A percentile compares a stretch with the other conserved stretches of the same genome.
Evolutionary conservation across 1,140 invertebrate species (phyloP).

Genomic region (Cydia strobilella): DNA sequence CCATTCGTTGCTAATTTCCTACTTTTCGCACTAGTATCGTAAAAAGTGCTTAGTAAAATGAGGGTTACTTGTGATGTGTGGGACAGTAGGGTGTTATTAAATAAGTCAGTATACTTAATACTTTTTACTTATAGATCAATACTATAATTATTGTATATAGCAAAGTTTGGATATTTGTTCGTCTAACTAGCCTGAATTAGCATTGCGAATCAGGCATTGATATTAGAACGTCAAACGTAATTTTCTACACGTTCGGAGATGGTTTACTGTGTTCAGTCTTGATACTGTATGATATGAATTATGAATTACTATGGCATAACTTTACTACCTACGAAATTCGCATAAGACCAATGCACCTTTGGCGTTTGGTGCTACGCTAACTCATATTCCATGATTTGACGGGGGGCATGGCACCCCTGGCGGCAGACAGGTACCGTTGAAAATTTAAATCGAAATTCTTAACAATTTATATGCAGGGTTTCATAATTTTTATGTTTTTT

Average conservation of each 20-base stretch:
- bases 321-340: neutral
- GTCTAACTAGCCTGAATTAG: too few relatives aligned
- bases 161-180: too few relatives aligned
- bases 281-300: neutral
- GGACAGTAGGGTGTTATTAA: too few relatives aligned
- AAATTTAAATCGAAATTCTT: conserved; percentile 17
- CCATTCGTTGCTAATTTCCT: too few relatives aligned
- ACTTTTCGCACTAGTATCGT: too few relatives aligned
- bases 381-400: conserved; percentile 37
- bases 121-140: too few relatives aligned
- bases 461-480: neutral
- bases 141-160: too few relatives aligned
- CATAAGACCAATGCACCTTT: neutral
- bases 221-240: neutral
- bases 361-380: conserved; percentile 32
- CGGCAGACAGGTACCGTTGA: neutral
- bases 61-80: too few relatives aligned
- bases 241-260: neutral
- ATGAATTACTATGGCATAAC: neutral
- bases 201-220: neutral
- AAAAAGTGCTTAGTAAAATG: too few relatives aligned
- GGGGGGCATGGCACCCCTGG: conserved; percentile 11
- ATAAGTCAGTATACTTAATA: too few relatives aligned
- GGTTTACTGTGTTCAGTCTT: neutral
- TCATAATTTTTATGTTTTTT: too few relatives aligned